phyloP scores from a whole-genome alignment of 2,113 vertebrate genomes.

The Nesoenas mayeri region DNA sequence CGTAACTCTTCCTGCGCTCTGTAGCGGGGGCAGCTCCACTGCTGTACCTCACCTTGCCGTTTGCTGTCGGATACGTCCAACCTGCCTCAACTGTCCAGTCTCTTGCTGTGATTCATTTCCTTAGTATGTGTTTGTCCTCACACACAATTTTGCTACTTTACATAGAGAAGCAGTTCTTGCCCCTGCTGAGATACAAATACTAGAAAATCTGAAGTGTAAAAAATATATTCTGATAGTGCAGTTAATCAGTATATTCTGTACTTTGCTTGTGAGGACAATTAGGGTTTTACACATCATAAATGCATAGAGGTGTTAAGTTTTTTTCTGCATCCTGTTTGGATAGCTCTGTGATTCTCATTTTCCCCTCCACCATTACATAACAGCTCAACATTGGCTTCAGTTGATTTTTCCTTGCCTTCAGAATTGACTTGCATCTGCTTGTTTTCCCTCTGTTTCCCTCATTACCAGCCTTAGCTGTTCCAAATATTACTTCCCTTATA shows the following conservation, averaged over 20 bases:
- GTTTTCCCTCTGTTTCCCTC: not conserved
- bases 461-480: not conserved
- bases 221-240: constrained; percentile 24
- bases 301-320: not conserved
- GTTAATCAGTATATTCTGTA: constrained; percentile 8
- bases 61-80: constrained; percentile 67
- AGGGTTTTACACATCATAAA: not conserved
- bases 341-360: not conserved
- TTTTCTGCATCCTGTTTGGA: not conserved
- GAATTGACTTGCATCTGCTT: not conserved
- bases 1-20: constrained; percentile 74
- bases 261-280: constrained; percentile 2
- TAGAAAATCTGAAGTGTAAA: not conserved
- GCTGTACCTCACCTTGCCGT: constrained; percentile 70
- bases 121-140: constrained; percentile 58
- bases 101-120: constrained; percentile 72
- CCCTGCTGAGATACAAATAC: constrained; percentile 27
- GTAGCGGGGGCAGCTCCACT: constrained; percentile 52
- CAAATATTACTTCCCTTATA: not conserved
- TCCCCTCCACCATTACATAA: not conserved
- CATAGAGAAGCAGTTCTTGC: constrained; percentile 25
- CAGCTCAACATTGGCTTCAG: not conserved
- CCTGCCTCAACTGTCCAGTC: constrained; percentile 72
- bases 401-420: not conserved
- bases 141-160: constrained; percentile 58